Base-by-base conservation (phyloP, 2,888 invertebrate species). In the Branchipolynoe longqiensis region DNA sequence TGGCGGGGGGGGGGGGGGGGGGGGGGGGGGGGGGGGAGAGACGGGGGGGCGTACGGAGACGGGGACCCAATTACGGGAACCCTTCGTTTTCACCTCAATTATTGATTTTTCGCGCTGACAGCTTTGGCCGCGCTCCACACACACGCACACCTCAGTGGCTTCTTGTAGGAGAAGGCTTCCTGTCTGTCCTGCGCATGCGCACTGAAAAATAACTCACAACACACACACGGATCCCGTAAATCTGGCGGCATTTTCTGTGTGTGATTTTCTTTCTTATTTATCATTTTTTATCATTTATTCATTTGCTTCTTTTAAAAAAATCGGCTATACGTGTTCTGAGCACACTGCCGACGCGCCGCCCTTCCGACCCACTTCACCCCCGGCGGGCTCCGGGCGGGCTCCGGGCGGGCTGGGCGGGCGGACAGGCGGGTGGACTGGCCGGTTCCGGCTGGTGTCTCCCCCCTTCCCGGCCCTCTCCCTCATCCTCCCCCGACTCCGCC, bases 321-420 rank as follows among this genome's bases (percentile, higher is more conserved):
- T n/a, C n/a, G n/a, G n/a, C n/a, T n/a, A n/a, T n/a, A n/a, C n/a
- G n/a, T n/a, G n/a, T n/a, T 14, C 69, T 22, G 69, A 69, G 33
- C 69, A 69, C 69, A 69, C 69, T 22, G 38, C 12, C 14, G 38
- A 4, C 38, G 69, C n/a, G 22, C 36, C 69, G 69, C 69, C 69
- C 69, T 69, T 69, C 69, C 69, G 69, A 69, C 69, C 69, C 69
- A 69, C 36, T 69, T 69, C 69, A 69, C 69, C 69, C 69, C 36
- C 22, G 69, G 69, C 38, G 33, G 22, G n/a, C n/a, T n/a, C n/a
- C n/a, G n/a, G n/a, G n/a, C n/a, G 8, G 33, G 36, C 36, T 0
- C 31, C 31, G 18, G 62, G 62, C 48, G 18, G 8, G 48, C 48
- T 18, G 48, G 18, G 48, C 18, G n/a, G n/a, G n/a, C n/a, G n/a